Percentiles rank a stretch among this genome's conserved stretches.
Conservation (phyloP, 2,888 invertebrate species). For the Chaitophorus viminalis region DNA sequence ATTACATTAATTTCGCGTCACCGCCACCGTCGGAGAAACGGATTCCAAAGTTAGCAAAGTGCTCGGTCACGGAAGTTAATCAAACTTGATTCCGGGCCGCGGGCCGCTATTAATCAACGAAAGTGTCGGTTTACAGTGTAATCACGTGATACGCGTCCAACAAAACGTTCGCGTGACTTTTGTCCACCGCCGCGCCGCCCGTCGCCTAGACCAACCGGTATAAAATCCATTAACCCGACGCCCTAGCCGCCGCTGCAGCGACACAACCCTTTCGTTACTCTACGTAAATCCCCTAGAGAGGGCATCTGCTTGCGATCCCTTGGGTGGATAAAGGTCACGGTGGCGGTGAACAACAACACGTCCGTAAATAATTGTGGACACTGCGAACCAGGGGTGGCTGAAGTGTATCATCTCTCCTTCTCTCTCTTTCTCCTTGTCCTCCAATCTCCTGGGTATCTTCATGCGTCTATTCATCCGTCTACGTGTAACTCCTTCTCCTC, state of each 20-base stretch:
- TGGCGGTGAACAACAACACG: not conserved
- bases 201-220: slow-evolving; percentile 38
- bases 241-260: not conserved
- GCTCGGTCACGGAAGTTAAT: slow-evolving; percentile 62
- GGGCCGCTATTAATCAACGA: slow-evolving; percentile 59
- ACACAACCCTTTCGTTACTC: not conserved
- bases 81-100: slow-evolving; percentile 60
- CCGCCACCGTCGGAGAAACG: slow-evolving; percentile 38
- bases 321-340: no score
- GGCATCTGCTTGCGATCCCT: not conserved
- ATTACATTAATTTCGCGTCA: slow-evolving; percentile 54
- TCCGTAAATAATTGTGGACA: not conserved
- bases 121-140: slow-evolving; percentile 60
- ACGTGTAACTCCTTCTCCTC: not conserved
- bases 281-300: not conserved
- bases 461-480: not conserved
- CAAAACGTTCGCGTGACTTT: slow-evolving; percentile 62
- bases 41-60: slow-evolving; percentile 59
- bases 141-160: slow-evolving; percentile 61
- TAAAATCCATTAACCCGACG: slow-evolving; percentile 55
- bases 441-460: no score
- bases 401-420: no score
- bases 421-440: no score
- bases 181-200: slow-evolving; percentile 41
- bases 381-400: not conserved